Percentiles rank a stretch among this genome's conserved stretches.
phyloP scores from a whole-genome alignment of 2,797 vertebrate species.

The Phoxinus dragarum region DNA sequence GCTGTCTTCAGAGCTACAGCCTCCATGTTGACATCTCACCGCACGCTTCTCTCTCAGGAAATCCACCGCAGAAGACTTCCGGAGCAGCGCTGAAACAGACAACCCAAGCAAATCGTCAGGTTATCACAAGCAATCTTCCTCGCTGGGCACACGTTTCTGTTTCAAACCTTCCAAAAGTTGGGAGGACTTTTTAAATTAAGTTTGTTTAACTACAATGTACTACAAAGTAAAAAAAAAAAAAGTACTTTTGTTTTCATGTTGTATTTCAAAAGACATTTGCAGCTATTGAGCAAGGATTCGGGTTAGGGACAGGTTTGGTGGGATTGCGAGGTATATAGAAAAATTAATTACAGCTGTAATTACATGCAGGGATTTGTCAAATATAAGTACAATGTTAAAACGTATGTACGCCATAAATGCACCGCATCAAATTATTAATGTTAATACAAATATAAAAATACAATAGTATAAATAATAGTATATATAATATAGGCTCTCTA shows the following conservation, averaged over 20 bases:
- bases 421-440: background rate
- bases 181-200: background rate
- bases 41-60: conserved; percentile 72
- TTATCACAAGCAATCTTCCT: background rate
- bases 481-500: background rate
- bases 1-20: conserved; percentile 71
- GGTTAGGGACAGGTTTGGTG: background rate
- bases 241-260: background rate
- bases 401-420: background rate
- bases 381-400: background rate
- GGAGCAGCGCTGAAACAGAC: conserved; percentile 66
- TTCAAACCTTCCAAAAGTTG: background rate
- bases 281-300: background rate
- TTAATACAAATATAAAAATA: background rate
- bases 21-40: conserved; percentile 68
- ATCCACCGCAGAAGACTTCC: conserved; percentile 70
- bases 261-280: background rate
- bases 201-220: background rate
- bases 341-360: background rate
- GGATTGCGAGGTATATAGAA: background rate
- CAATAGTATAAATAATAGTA: background rate
- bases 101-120: background rate
- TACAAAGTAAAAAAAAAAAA: too few species aligned
- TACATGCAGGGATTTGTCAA: background rate
- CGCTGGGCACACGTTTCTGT: background rate